phyloP scores from a whole-genome alignment of 2,888 invertebrate species.

The Teleiodes luculella region DNA sequence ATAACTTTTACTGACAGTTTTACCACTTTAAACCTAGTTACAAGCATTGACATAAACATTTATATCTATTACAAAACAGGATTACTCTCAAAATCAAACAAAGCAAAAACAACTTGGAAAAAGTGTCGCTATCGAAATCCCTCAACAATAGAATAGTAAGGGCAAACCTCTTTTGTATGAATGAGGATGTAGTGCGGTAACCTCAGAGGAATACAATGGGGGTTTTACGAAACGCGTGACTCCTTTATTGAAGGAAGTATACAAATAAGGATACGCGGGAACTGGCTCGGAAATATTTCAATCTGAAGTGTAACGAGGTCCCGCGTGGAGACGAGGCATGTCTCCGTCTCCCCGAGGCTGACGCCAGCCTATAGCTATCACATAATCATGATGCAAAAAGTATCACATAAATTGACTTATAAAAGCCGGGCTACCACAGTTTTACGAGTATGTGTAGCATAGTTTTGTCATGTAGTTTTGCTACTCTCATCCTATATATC shows the following conservation, averaged over 20 bases:
- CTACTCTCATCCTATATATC: no score
- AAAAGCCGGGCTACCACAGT: no score
- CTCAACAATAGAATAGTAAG: neutral
- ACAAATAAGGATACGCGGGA: slow-evolving; percentile 41
- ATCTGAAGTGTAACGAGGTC: slow-evolving; percentile 48
- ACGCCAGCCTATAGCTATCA: no score
- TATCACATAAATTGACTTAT: no score
- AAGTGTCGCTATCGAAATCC: neutral
- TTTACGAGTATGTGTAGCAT: no score
- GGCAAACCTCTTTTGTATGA: neutral
- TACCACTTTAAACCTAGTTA: no score
- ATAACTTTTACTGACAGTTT: no score
- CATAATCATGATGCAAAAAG: no score
- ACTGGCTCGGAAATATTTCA: slow-evolving; percentile 47
- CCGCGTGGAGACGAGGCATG: slow-evolving; percentile 17
- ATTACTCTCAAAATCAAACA: neutral
- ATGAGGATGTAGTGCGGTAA: slow-evolving; percentile 2
- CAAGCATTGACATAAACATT: no score
- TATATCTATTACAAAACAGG: neutral
- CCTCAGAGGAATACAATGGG: slow-evolving; percentile 32
- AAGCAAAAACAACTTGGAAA: neutral
- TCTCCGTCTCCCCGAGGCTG: no score
- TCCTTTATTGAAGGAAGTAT: slow-evolving; percentile 39
- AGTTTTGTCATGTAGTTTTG: no score
- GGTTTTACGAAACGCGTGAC: slow-evolving; percentile 31